phyloP scores from a whole-genome alignment of 1,140 invertebrate genomes.

The Cyclina sinensis region DNA sequence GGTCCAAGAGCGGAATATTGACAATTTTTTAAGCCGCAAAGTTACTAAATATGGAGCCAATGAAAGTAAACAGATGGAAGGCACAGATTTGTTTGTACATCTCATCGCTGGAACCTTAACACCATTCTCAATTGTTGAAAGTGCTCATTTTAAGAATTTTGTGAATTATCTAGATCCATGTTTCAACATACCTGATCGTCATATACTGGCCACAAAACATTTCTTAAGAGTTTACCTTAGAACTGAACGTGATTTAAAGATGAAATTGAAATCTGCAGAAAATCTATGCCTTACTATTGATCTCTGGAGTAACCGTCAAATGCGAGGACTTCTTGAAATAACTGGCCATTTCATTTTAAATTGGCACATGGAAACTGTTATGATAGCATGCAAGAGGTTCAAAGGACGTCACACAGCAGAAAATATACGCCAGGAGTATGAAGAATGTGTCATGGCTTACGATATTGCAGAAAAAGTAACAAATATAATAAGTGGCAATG shows the following conservation, averaged over 20 bases:
- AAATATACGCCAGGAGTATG: background rate
- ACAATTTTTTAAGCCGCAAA: background rate
- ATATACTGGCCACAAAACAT: background rate
- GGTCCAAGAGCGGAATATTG: background rate
- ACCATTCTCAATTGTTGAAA: conserved; percentile 9
- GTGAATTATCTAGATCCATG: conserved; percentile 9
- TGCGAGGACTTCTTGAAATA: conserved; percentile 59
- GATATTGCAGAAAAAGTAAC: conserved; percentile 24
- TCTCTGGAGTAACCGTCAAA: conserved; percentile 63
- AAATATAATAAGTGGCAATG: conserved; percentile 63
- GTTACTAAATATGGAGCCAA: background rate
- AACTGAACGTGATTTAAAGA: background rate
- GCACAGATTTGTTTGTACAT: conserved; percentile 1
- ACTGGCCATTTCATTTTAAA: conserved; percentile 41
- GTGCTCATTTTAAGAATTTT: background rate
- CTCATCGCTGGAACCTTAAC: background rate
- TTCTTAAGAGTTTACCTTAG: background rate
- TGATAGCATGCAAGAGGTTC: no score
- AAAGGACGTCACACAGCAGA: background rate
- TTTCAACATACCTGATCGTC: background rate
- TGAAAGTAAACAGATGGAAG: no score
- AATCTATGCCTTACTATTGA: conserved; percentile 50
- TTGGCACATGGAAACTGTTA: background rate
- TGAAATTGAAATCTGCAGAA: conserved; percentile 2
- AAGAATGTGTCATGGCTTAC: no score